Evolutionary conservation across 2,888 invertebrate species (phyloP).

Genomic region (Drosophila macrospina): DNA sequence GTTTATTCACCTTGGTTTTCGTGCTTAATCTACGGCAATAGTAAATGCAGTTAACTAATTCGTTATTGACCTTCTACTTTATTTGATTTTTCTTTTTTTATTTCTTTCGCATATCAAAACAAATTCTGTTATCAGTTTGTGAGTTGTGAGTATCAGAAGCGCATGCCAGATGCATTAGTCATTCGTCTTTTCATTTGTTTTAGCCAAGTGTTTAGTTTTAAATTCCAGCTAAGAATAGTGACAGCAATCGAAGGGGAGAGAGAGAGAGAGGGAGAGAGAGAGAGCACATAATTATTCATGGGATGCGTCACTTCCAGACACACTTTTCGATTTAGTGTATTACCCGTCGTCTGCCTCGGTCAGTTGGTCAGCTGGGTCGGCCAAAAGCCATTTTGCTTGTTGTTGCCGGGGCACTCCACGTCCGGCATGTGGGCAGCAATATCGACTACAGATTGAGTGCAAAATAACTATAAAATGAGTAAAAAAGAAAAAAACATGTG

Average conservation of each 20-base stretch:
- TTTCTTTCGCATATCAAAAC: conserved; percentile 37
- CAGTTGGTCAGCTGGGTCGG: conserved; percentile 33
- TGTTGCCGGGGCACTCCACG: conserved; percentile 50
- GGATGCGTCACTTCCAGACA: conserved; percentile 48
- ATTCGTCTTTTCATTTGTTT: conserved; percentile 27
- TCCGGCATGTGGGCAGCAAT: conserved; percentile 58
- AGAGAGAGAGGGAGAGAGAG: background rate
- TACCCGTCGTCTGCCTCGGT: conserved; percentile 26
- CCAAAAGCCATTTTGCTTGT: conserved; percentile 14
- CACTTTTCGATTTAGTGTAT: conserved; percentile 27
- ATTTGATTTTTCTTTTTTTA: background rate
- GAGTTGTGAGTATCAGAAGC: conserved; percentile 3
- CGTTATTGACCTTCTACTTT: conserved; percentile 2
- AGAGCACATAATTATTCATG: conserved; percentile 38
- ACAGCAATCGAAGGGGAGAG: too few species aligned
- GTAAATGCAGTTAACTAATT: conserved; percentile 35
- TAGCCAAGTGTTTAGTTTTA: conserved; percentile 16
- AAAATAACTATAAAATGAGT: too few species aligned
- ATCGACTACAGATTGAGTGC: conserved; percentile 59
- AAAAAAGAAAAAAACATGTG: too few species aligned
- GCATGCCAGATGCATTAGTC: conserved; percentile 55
- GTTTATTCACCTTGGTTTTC: conserved; percentile 32
- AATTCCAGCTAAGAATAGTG: conserved; percentile 18
- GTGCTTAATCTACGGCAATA: conserved; percentile 39
- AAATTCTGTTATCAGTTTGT: conserved; percentile 40